These are phyloP conservation scores for Tolmerus cingulatus DNA, from an alignment of 2,888 invertebrate genomes.

Conservation along the genomic window DNA sequence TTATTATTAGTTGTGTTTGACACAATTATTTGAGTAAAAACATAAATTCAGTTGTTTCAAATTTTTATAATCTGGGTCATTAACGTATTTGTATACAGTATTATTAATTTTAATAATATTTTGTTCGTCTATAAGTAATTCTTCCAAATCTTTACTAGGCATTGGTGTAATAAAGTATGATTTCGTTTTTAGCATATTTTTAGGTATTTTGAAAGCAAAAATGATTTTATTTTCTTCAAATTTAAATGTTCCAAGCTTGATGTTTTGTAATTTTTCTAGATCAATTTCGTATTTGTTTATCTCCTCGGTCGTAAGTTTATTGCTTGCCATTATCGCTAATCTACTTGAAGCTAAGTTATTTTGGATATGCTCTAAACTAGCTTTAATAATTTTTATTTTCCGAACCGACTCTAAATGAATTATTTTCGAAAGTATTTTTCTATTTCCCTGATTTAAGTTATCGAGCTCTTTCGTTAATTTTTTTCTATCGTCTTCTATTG, in stretches of 20 bases:
- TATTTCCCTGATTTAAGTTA: too few species aligned
- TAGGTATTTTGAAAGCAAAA: constrained; percentile 36
- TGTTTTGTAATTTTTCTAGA: constrained; percentile 24
- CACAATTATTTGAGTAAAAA: not conserved
- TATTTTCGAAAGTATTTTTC: too few species aligned
- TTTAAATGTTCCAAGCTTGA: too few species aligned
- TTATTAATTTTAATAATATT: too few species aligned
- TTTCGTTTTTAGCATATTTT: not conserved
- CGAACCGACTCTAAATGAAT: too few species aligned
- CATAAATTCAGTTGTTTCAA: not conserved
- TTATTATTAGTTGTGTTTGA: too few species aligned
- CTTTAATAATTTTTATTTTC: too few species aligned
- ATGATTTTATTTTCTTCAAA: constrained; percentile 39
- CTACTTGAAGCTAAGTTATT: constrained; percentile 38
- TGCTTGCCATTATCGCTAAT: constrained; percentile 32
- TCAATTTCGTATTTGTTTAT: constrained; percentile 32
- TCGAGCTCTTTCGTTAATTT: constrained; percentile 26
- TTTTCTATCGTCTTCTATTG: constrained; percentile 5
- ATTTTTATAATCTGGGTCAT: not conserved
- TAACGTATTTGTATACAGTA: too few species aligned
- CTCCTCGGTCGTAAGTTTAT: constrained; percentile 40
- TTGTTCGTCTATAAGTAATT: too few species aligned
- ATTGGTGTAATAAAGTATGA: too few species aligned
- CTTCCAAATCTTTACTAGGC: too few species aligned
- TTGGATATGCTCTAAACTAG: too few species aligned